These are phyloP conservation scores for Lycia hirtaria DNA, from an alignment of 2,888 invertebrate genomes.

Conservation along the genomic window DNA sequence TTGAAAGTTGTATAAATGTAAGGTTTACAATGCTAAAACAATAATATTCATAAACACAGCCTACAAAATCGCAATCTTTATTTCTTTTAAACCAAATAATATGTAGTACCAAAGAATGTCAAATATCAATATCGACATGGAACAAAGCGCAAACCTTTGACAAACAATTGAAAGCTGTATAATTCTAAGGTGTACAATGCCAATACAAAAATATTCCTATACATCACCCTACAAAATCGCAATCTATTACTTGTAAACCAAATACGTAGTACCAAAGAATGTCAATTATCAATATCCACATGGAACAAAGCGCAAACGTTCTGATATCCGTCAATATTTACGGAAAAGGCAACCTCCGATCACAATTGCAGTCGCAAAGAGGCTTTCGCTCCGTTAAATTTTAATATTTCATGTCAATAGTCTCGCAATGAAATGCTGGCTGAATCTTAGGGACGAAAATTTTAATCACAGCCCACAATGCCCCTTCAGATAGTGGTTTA, in stretches of 20 bases:
- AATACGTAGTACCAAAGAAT: no score
- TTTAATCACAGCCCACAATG: slow-evolving; percentile 41
- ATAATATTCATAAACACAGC: no score
- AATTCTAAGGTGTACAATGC: no score
- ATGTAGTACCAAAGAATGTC: no score
- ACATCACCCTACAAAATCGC: no score
- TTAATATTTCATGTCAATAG: slow-evolving; percentile 49
- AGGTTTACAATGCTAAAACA: no score
- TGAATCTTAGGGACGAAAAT: slow-evolving; percentile 36
- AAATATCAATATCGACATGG: background rate
- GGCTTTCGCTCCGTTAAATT: slow-evolving; percentile 39
- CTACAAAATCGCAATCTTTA: no score
- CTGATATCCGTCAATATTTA: slow-evolving; percentile 21
- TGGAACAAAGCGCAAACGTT: slow-evolving; percentile 5
- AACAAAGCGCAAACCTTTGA: slow-evolving; percentile 6
- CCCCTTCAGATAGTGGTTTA: slow-evolving; percentile 30
- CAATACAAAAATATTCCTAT: no score
- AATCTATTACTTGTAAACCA: no score
- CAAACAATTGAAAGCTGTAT: no score
- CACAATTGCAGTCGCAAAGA: slow-evolving; percentile 34
- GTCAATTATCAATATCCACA: background rate
- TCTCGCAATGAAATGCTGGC: slow-evolving; percentile 28
- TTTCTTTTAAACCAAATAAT: no score
- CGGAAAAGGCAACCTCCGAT: slow-evolving; percentile 30
- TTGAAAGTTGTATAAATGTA: no score